Conservation (phyloP, 2,797 vertebrate genomes). For the Acanthiza pusilla region DNA sequence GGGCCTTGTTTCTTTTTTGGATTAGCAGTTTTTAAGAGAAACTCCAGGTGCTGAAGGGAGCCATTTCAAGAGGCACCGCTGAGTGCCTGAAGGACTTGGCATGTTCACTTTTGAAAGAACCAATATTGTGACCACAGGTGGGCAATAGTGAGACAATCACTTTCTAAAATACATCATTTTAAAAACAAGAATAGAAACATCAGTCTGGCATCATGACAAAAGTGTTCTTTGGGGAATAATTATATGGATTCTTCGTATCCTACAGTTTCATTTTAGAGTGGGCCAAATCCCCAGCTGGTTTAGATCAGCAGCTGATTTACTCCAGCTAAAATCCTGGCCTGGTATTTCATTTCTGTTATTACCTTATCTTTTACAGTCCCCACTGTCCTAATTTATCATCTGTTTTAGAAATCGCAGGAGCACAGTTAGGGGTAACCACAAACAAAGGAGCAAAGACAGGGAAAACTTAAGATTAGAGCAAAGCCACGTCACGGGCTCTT, state of each 20-base stretch:
- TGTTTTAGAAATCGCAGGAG: conserved; percentile 2
- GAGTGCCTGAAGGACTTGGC: conserved; percentile 52
- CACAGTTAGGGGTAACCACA: not conserved
- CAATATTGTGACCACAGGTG: conserved; percentile 56
- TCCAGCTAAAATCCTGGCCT: conserved; percentile 58
- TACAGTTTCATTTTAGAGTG: conserved; percentile 57
- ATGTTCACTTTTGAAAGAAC: conserved; percentile 25
- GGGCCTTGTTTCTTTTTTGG: not conserved
- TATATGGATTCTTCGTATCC: conserved; percentile 57
- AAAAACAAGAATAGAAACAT: conserved; percentile 65
- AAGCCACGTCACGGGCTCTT: not conserved
- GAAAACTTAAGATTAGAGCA: not conserved
- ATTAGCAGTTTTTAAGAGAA: conserved; percentile 32
- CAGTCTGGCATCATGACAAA: conserved; percentile 59
- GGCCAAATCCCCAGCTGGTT: conserved; percentile 64
- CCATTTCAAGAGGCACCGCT: not conserved
- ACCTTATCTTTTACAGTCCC: conserved; percentile 61
- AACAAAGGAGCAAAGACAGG: conserved; percentile 19
- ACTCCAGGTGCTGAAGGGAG: conserved; percentile 48
- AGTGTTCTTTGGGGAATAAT: conserved; percentile 58
- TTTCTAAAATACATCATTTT: conserved; percentile 59
- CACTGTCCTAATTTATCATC: conserved; percentile 53
- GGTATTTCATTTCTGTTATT: conserved; percentile 64
- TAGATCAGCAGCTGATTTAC: conserved; percentile 65
- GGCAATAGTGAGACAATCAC: conserved; percentile 61